Percentiles rank a stretch among this genome's conserved stretches.
phyloP scores from a whole-genome alignment of 2,113 vertebrate genomes.

The Perognathus longimembris region DNA sequence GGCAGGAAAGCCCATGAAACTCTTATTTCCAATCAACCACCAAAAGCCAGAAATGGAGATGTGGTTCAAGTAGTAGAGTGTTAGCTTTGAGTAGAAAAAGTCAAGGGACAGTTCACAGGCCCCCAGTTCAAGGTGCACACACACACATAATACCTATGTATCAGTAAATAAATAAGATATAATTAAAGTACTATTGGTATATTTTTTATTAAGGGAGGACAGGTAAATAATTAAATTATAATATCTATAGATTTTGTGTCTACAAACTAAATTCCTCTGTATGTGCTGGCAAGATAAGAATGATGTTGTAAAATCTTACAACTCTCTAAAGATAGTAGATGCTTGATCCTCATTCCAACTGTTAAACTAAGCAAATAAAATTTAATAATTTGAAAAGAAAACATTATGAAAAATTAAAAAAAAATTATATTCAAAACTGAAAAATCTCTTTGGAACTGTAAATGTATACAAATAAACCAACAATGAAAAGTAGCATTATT shows the following conservation, averaged over 20 bases:
- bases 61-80: no score
- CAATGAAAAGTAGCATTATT: neutral
- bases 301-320: neutral
- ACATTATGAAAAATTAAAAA: constrained; percentile 10
- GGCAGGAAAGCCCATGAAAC: no score
- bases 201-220: neutral
- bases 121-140: no score
- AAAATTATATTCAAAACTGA: neutral
- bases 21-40: no score
- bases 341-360: constrained; percentile 8
- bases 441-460: constrained; percentile 1
- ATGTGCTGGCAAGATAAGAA: neutral
- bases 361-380: constrained; percentile 12
- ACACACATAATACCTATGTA: no score
- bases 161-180: no score
- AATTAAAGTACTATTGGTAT: no score
- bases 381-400: constrained; percentile 49
- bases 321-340: neutral
- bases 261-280: neutral
- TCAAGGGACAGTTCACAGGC: no score
- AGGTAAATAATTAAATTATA: neutral
- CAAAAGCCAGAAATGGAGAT: no score
- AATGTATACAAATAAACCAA: neutral
- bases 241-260: constrained; percentile 10
- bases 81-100: no score